phyloP scores from a whole-genome alignment of 2,888 invertebrate species.

The Hemistola chrysoprasaria region DNA sequence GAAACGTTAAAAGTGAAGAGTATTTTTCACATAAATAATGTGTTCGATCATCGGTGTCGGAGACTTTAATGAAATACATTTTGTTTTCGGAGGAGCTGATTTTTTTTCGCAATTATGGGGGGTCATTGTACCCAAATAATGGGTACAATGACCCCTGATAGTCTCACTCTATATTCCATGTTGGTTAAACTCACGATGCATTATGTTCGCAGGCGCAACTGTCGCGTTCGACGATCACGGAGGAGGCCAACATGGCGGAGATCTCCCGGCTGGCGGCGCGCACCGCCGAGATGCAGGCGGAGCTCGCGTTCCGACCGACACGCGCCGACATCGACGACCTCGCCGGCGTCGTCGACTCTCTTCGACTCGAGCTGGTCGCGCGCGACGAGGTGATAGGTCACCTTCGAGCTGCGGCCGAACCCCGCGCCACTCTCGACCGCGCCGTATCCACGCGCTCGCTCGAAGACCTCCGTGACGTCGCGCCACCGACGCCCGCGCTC shows the following conservation, averaged over 20 bases:
- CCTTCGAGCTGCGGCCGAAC: conserved; percentile 33
- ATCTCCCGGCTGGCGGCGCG: conserved; percentile 77
- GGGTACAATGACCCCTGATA: too few relatives aligned
- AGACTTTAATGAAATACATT: too few relatives aligned
- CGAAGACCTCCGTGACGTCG: conserved; percentile 38
- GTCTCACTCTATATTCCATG: too few relatives aligned
- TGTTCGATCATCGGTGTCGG: too few relatives aligned
- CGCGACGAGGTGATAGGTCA: conserved; percentile 44
- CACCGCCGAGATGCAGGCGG: conserved; percentile 79
- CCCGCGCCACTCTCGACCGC: conserved; percentile 33
- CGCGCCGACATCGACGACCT: conserved; percentile 82
- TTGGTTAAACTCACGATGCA: too few relatives aligned
- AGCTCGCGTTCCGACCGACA: conserved; percentile 82
- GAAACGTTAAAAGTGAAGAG: too few relatives aligned
- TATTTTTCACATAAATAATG: too few relatives aligned
- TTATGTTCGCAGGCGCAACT: conserved; percentile 57
- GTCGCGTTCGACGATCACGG: conserved; percentile 70
- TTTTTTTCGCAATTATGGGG: too few relatives aligned
- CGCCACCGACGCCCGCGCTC: conserved; percentile 30
- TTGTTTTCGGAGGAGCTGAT: too few relatives aligned
- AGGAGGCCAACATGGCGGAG: conserved; percentile 81
- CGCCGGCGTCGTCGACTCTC: conserved; percentile 59
- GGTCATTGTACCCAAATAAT: too few relatives aligned
- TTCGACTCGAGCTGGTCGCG: conserved; percentile 53
- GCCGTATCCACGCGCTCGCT: conserved; percentile 40